These are phyloP conservation scores for Trissoscelio sp. DNA, from an alignment of 2,888 invertebrate genomes.

Conservation along the genomic window DNA sequence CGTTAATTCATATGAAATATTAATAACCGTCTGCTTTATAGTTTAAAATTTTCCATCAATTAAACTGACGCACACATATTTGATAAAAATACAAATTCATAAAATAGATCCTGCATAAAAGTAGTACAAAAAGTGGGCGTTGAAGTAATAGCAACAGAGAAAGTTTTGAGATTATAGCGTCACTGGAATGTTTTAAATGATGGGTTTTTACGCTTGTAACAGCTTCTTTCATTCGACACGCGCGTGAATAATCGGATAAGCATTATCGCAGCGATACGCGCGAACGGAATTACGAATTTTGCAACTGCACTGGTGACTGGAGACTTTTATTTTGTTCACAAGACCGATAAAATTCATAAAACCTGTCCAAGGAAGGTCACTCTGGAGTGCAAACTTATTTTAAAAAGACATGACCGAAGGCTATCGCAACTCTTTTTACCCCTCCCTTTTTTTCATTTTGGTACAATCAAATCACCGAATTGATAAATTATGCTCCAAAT, in stretches of 20 bases:
- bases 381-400: conserved; percentile 6
- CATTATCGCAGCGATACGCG: conserved; percentile 25
- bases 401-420: conserved; percentile 21
- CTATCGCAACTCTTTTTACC: conserved; percentile 1
- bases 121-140: background rate
- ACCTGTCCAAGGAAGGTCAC: conserved; percentile 43
- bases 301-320: conserved; percentile 35
- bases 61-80: too few relatives aligned
- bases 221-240: background rate
- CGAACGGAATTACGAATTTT: conserved; percentile 13
- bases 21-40: too few relatives aligned
- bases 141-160: conserved; percentile 3
- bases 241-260: conserved; percentile 22
- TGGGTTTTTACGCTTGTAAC: conserved; percentile 4
- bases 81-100: too few relatives aligned
- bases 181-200: conserved; percentile 9
- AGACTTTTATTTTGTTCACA: background rate
- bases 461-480: background rate
- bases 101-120: background rate
- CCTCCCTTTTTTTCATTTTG: background rate
- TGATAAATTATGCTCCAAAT: too few relatives aligned
- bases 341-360: conserved; percentile 31
- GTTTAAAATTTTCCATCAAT: too few relatives aligned
- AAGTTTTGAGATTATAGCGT: conserved; percentile 1
- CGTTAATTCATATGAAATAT: too few relatives aligned